A percentile compares a stretch with the other conserved stretches of the same genome.
Conservation (phyloP, 2,797 vertebrate genomes). For the Sebastes jordani region DNA sequence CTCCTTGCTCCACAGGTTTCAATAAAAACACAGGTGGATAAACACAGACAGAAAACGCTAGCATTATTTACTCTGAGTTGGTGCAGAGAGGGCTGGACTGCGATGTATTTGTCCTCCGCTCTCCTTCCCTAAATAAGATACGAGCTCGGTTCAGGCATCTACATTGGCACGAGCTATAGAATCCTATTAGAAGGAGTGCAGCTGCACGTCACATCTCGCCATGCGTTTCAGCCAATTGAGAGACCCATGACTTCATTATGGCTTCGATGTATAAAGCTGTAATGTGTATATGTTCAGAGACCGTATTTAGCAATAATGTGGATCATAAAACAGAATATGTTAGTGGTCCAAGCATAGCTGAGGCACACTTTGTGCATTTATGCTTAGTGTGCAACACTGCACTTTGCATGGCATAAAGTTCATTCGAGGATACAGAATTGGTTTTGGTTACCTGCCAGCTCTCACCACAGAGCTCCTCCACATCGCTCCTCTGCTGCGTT, state of each 20-base stretch:
- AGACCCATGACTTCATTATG: conserved; percentile 60
- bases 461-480: conserved; percentile 30
- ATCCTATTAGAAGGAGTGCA: conserved; percentile 83
- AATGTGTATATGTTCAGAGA: conserved; percentile 23
- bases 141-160: conserved; percentile 71
- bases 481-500: background rate
- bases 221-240: conserved; percentile 89
- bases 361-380: background rate
- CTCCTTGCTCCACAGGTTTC: conserved; percentile 38
- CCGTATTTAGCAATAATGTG: background rate
- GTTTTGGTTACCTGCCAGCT: conserved; percentile 51
- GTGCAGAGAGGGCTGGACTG: background rate
- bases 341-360: background rate
- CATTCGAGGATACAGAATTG: conserved; percentile 66
- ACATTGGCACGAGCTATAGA: conserved; percentile 80
- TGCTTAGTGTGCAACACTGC: conserved; percentile 27
- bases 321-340: background rate
- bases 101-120: conserved; percentile 19
- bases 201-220: conserved; percentile 94
- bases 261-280: conserved; percentile 46
- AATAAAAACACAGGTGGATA: conserved; percentile 33
- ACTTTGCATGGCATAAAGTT: conserved; percentile 60
- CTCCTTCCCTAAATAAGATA: conserved; percentile 57
- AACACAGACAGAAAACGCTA: conserved; percentile 3
- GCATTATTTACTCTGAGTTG: conserved; percentile 12